Evolutionary conservation across 2,113 vertebrate species (phyloP).

Genomic region (Tautogolabrus adspersus): DNA sequence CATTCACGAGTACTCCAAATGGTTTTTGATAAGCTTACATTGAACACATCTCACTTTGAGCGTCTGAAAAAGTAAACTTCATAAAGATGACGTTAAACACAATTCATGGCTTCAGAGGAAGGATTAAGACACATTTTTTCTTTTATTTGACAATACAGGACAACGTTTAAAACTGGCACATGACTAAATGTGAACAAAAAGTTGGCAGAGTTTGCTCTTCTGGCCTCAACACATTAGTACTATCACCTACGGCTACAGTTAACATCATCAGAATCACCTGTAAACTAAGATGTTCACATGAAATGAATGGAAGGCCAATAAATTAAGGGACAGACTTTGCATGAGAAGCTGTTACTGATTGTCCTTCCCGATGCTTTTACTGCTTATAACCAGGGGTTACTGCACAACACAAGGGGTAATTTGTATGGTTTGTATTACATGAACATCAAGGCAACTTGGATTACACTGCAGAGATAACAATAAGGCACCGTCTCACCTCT

Average conservation of each 20-base stretch:
- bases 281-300: constrained; percentile 2
- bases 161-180: constrained; percentile 52
- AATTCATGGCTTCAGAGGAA: not conserved
- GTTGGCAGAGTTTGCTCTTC: constrained; percentile 26
- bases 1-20: not conserved
- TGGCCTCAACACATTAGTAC: constrained; percentile 15
- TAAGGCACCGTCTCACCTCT: constrained; percentile 76
- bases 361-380: constrained; percentile 4
- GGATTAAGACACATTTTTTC: not conserved
- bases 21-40: not conserved
- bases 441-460: constrained; percentile 78
- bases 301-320: constrained; percentile 40
- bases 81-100: too few species aligned
- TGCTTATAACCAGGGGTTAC: constrained; percentile 1
- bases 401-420: constrained; percentile 18
- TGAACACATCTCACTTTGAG: not conserved
- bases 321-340: constrained; percentile 25
- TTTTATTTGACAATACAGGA: constrained; percentile 66
- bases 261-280: not conserved
- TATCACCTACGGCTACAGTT: not conserved
- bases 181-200: constrained; percentile 39
- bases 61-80: too few species aligned
- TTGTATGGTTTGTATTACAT: constrained; percentile 35
- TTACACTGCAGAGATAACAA: constrained; percentile 60
- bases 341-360: constrained; percentile 3